Base-by-base conservation (phyloP, 2,797 vertebrate genomes). In the Catostomus latipinnis region DNA sequence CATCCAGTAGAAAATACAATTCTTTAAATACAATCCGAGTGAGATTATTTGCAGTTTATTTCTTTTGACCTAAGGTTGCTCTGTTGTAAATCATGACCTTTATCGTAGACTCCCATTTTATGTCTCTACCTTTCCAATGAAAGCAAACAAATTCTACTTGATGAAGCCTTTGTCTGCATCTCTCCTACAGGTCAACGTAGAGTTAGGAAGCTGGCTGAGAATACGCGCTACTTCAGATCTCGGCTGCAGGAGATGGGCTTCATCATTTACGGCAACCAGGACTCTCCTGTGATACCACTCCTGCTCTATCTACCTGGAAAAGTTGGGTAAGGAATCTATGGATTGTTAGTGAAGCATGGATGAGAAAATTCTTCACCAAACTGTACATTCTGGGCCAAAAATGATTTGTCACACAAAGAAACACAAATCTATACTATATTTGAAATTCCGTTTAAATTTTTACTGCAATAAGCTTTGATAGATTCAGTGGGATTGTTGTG, bases 251-350 rank as follows among this genome's bases (percentile, higher is more conserved):
- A 95, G 76, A 93, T 95, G 93, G 96, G 96, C 71, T 96, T 96
- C 88, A 96, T 96, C 85, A 95, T 95, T 87, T 96, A 96, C 16
- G 96, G 96, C 81, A 96, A 96, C 85, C 91, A 94, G 85, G 94
- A 96, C 72, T 96, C 95, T 8, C 96, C 96, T 2, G 93, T 96
- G 82, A 92, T 96, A 81, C 96, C 96, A 83, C 84, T 96, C 81
- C 96, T 96, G 95, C 89, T 96, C 49, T 96, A 96, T 85, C 92
- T 96, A 94, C 96, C 96, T 9, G 96, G 94, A 87, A 96, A 96
- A 91, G 95, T 96, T 62, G 95, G 95, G 89, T 90, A 93, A 93
- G 89, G 34, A 34, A 34, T 34, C 34, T 34, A 34, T 34, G 34
- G 34, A 34, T 34, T 34, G 34, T 34, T 34, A 34, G 34, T 34